Evolutionary conservation across 1,140 invertebrate species (phyloP).

Genomic region (Whitmania pigra): DNA sequence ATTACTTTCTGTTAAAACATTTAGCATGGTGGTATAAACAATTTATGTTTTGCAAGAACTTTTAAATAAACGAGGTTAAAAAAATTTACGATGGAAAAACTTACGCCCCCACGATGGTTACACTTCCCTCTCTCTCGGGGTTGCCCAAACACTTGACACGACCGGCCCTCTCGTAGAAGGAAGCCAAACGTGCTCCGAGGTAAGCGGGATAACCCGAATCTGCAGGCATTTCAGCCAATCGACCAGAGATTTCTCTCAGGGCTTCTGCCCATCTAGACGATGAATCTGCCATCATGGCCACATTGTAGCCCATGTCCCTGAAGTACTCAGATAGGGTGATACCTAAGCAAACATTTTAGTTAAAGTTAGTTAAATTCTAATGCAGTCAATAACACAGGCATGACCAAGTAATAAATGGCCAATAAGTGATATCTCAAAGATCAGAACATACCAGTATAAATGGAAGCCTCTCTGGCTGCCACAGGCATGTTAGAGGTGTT

Average conservation of each 20-base stretch:
- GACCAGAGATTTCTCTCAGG: slow-evolving; percentile 97
- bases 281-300: slow-evolving; percentile 99
- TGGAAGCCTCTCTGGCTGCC: slow-evolving; percentile 97
- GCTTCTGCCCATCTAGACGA: slow-evolving; percentile 97
- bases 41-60: no score
- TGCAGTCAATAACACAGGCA: background rate
- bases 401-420: background rate
- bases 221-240: slow-evolving; percentile 99
- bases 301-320: slow-evolving; percentile 97
- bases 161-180: slow-evolving; percentile 98
- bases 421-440: background rate
- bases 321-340: slow-evolving; percentile 98
- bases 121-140: slow-evolving; percentile 90
- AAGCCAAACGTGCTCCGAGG: slow-evolving; percentile 88
- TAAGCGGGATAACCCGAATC: slow-evolving; percentile 96
- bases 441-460: slow-evolving; percentile 70
- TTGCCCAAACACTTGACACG: slow-evolving; percentile 91
- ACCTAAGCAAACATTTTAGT: slow-evolving; percentile 46
- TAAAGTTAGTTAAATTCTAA: slow-evolving; percentile 17
- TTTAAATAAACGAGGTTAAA: no score
- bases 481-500: slow-evolving; percentile 99
- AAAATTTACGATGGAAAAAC: no score
- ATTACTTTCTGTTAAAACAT: no score
- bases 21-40: no score
- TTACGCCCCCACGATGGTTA: slow-evolving; percentile 93